These are phyloP conservation scores for Lota lota DNA, from an alignment of 2,113 vertebrate species.

Conservation along the genomic window DNA sequence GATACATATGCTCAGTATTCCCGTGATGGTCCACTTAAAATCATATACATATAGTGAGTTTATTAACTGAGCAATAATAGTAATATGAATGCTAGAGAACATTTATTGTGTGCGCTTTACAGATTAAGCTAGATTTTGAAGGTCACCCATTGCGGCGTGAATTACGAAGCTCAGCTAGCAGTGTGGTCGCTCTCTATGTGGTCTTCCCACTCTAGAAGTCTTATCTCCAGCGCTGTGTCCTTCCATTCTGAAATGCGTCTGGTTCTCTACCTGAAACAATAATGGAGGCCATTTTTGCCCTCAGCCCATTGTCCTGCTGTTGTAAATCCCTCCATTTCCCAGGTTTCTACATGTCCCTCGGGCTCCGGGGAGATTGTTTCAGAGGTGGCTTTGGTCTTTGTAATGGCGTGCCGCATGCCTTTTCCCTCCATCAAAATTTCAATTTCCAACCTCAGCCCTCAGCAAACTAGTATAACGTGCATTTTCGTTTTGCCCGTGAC, in stretches of 20 bases:
- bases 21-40: no score
- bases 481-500: not conserved
- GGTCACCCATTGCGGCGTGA: no score
- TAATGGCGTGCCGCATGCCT: conserved; percentile 52
- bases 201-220: conserved; percentile 29
- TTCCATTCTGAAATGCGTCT: conserved; percentile 23
- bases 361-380: conserved; percentile 57
- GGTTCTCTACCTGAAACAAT: conserved; percentile 47
- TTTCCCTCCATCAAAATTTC: conserved; percentile 49
- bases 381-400: conserved; percentile 52
- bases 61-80: no score
- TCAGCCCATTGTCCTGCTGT: conserved; percentile 44
- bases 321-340: conserved; percentile 61
- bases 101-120: no score
- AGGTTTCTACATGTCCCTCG: conserved; percentile 50
- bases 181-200: not conserved
- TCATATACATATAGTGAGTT: no score
- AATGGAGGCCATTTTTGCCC: conserved; percentile 39
- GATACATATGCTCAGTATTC: no score
- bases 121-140: no score
- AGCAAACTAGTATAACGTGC: conserved; percentile 41
- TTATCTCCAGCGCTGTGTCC: conserved; percentile 22
- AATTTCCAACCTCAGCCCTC: conserved; percentile 38
- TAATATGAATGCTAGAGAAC: no score
- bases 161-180: no score